Conservation (phyloP, 2,113 vertebrate genomes). For the Cinclus mexicanus region DNA sequence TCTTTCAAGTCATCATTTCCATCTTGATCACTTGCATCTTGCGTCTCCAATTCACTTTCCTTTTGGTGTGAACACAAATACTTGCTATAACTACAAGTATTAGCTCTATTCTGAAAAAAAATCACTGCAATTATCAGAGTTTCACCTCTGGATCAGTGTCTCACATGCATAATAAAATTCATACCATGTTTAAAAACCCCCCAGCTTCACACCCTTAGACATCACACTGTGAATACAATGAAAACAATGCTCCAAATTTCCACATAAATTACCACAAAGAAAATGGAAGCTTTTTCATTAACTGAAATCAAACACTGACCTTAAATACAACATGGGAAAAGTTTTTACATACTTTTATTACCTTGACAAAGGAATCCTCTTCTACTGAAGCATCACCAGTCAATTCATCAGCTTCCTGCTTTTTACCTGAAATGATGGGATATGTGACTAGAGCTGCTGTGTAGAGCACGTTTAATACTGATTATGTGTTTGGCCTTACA, state of each 20-base stretch:
- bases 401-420: conserved; percentile 84
- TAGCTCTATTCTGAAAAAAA: background rate
- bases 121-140: background rate
- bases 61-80: conserved; percentile 74
- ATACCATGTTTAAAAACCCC: background rate
- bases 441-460: background rate
- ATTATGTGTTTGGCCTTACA: background rate
- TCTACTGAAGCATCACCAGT: conserved; percentile 83
- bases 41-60: conserved; percentile 80
- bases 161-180: background rate
- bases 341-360: conserved; percentile 64
- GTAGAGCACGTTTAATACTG: background rate
- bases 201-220: background rate
- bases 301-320: background rate
- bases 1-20: conserved; percentile 80
- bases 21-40: conserved; percentile 80
- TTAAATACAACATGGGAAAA: background rate
- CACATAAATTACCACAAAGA: background rate
- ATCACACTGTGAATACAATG: background rate
- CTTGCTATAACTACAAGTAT: conserved; percentile 27
- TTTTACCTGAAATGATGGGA: conserved; percentile 82
- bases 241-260: background rate
- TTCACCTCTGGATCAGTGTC: background rate
- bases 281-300: background rate
- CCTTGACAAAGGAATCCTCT: conserved; percentile 89